A percentile compares a stretch with the other conserved stretches of the same genome.
These are phyloP conservation scores for Salticus scenicus DNA, from an alignment of 2,888 invertebrate species.

Conservation along the genomic window DNA sequence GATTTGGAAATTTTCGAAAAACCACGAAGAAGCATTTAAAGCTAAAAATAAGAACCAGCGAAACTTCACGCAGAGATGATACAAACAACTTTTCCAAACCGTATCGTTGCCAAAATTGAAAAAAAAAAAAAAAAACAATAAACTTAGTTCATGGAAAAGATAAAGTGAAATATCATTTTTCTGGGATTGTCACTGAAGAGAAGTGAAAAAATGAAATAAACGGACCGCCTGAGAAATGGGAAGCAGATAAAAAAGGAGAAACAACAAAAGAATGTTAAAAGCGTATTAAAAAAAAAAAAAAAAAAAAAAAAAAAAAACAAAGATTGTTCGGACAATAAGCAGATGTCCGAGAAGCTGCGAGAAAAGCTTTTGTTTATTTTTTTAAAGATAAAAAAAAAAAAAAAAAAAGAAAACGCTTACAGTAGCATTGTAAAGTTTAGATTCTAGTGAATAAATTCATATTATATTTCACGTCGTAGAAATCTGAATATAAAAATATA, in stretches of 20 bases:
- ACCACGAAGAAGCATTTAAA: slow-evolving; percentile 9
- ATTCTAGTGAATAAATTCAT: not conserved
- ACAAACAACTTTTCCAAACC: slow-evolving; percentile 38
- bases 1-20: not conserved
- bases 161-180: slow-evolving; percentile 63
- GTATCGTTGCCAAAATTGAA: slow-evolving; percentile 45
- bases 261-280: slow-evolving; percentile 26
- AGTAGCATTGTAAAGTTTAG: not conserved
- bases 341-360: slow-evolving; percentile 38
- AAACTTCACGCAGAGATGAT: slow-evolving; percentile 32
- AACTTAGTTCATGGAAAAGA: slow-evolving; percentile 30
- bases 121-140: slow-evolving; percentile 20
- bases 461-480: not conserved
- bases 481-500: no score
- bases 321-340: slow-evolving; percentile 58
- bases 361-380: not conserved
- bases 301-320: no score
- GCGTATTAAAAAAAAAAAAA: slow-evolving; percentile 44
- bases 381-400: not conserved
- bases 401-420: not conserved
- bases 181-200: slow-evolving; percentile 48
- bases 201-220: slow-evolving; percentile 34
- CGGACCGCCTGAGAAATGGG: slow-evolving; percentile 20
- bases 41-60: not conserved
- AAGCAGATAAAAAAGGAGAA: slow-evolving; percentile 36